These are phyloP conservation scores for Choloepus didactylus DNA, from an alignment of 2,797 vertebrate species.

Conservation along the genomic window DNA sequence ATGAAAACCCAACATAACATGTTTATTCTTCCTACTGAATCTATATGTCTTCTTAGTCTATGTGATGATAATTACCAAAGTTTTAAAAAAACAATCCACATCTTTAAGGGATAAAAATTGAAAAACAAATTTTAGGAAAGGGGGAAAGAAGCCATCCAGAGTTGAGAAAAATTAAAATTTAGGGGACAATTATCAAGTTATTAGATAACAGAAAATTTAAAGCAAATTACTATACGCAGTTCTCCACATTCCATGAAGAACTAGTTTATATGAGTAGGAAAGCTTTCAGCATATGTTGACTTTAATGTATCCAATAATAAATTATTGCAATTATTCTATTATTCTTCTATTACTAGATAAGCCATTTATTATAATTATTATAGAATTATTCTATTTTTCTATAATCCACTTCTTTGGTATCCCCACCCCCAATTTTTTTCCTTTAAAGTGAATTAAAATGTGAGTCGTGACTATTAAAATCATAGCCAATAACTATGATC, in stretches of 20 bases:
- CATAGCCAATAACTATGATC: not conserved
- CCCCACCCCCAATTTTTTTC: not conserved
- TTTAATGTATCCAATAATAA: slow-evolving; percentile 59
- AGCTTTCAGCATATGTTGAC: slow-evolving; percentile 49
- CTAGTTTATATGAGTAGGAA: not conserved
- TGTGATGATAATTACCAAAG: not conserved
- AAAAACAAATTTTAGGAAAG: not conserved
- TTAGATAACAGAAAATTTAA: not conserved
- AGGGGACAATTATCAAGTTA: slow-evolving; percentile 25
- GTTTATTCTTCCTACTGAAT: not conserved
- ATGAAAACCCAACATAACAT: not conserved
- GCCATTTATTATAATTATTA: not conserved
- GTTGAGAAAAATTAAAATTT: slow-evolving; percentile 30
- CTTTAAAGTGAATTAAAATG: not conserved
- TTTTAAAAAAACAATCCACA: not conserved
- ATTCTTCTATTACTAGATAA: not conserved
- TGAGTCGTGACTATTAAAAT: not conserved
- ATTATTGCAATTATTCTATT: not conserved
- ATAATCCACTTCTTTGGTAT: not conserved
- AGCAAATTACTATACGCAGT: not conserved
- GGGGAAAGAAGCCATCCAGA: slow-evolving; percentile 12
- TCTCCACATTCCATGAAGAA: slow-evolving; percentile 51
- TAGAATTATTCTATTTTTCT: not conserved
- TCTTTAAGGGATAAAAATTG: not conserved
- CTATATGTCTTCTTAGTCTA: not conserved